phyloP scores from a whole-genome alignment of 2,113 vertebrate species.

The Ranitomeya variabilis region DNA sequence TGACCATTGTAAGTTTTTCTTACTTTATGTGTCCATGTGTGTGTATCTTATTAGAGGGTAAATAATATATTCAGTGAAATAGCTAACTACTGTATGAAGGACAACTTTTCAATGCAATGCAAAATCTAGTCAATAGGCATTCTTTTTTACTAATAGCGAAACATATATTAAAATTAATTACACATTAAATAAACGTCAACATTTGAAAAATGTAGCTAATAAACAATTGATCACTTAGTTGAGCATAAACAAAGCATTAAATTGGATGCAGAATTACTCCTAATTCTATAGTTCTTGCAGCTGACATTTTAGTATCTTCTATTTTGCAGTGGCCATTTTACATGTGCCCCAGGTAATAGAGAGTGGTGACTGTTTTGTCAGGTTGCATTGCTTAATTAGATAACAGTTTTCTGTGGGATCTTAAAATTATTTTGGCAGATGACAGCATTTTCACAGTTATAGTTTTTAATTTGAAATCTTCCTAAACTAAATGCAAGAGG shows the following conservation, averaged over 20 bases:
- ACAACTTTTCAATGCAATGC: background rate
- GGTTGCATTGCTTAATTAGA: constrained; percentile 80
- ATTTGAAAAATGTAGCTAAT: background rate
- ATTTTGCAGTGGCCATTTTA: constrained; percentile 68
- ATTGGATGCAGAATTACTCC: constrained; percentile 53
- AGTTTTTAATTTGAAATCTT: constrained; percentile 70
- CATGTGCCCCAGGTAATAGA: constrained; percentile 74
- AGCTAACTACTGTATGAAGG: background rate
- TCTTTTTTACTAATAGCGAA: background rate
- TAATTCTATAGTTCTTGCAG: constrained; percentile 40
- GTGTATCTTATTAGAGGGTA: background rate
- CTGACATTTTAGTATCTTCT: constrained; percentile 72
- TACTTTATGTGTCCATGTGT: too few relatives aligned
- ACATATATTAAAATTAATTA: background rate
- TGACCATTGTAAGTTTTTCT: too few relatives aligned
- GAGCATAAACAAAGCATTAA: constrained; percentile 57
- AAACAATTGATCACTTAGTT: background rate
- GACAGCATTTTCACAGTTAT: constrained; percentile 75
- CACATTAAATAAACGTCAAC: background rate
- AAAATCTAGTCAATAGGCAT: background rate
- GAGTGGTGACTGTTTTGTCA: constrained; percentile 76
- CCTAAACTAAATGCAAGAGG: constrained; percentile 69
- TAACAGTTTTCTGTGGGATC: constrained; percentile 73
- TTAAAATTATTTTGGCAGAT: constrained; percentile 77
- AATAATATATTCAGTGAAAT: background rate